Conservation (phyloP, 2,888 invertebrate species). For the Hemistola chrysoprasaria region DNA sequence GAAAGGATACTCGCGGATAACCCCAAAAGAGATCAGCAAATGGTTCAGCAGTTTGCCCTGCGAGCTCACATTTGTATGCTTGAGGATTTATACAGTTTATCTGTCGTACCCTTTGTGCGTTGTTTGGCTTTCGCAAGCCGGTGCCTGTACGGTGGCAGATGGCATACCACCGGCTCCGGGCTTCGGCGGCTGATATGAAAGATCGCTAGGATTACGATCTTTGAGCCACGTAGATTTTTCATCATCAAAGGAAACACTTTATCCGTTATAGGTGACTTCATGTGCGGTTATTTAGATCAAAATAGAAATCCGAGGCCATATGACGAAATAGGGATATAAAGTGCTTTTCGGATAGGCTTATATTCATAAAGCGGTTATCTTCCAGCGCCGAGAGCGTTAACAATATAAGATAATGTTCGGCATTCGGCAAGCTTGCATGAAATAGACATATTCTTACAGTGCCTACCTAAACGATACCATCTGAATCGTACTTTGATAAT, state of each 20-base stretch:
- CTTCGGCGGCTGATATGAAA: conserved; percentile 36
- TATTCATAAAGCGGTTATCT: too few relatives aligned
- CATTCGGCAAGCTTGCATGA: too few relatives aligned
- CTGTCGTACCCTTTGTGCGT: conserved; percentile 49
- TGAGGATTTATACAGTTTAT: conserved; percentile 57
- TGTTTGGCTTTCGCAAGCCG: conserved; percentile 45
- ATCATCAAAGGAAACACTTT: conserved; percentile 8
- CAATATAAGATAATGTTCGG: too few relatives aligned
- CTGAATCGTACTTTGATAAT: too few relatives aligned
- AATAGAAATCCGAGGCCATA: too few relatives aligned
- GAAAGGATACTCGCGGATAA: conserved; percentile 28
- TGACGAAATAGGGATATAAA: too few relatives aligned
- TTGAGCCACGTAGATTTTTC: conserved; percentile 28
- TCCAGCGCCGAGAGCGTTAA: too few relatives aligned
- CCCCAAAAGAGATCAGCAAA: conserved; percentile 42
- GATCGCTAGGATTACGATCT: conserved; percentile 31
- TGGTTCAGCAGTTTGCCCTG: conserved; percentile 37
- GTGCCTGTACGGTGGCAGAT: conserved; percentile 7
- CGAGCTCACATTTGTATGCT: conserved; percentile 51
- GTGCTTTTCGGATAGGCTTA: too few relatives aligned
- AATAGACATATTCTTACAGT: too few relatives aligned
- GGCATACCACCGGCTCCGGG: conserved; percentile 30
- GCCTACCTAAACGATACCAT: too few relatives aligned
- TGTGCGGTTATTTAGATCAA: too few relatives aligned
- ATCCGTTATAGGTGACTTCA: conserved; percentile 1